phyloP scores from a whole-genome alignment of 1,140 invertebrate species.

The Nephotettix cincticeps region DNA sequence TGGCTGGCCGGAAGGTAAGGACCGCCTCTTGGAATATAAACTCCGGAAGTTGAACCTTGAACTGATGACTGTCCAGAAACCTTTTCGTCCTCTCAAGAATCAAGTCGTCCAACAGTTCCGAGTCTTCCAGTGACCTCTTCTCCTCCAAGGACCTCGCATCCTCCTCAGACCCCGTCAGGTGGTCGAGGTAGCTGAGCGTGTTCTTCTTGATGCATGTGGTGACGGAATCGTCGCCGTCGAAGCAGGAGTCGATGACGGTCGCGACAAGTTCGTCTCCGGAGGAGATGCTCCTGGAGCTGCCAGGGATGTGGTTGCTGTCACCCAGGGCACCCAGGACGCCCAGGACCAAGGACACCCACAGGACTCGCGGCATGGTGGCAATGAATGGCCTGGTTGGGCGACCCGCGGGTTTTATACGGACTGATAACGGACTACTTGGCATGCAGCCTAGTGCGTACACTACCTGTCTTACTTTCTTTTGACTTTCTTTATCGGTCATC shows the following conservation, averaged over 20 bases:
- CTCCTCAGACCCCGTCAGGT: slow-evolving; percentile 8
- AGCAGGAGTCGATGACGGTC: slow-evolving; percentile 69
- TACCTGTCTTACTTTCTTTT: not conserved
- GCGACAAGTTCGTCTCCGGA: slow-evolving; percentile 65
- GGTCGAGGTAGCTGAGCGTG: slow-evolving; percentile 68
- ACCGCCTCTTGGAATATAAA: slow-evolving; percentile 47
- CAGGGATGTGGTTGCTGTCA: slow-evolving; percentile 13
- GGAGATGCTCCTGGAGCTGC: slow-evolving; percentile 34
- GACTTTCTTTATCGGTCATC: slow-evolving; percentile 8
- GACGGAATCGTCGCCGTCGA: slow-evolving; percentile 53
- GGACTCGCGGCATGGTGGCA: not conserved
- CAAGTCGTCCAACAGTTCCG: slow-evolving; percentile 67
- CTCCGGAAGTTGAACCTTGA: slow-evolving; percentile 63
- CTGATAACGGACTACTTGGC: not conserved
- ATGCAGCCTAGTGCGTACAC: not conserved
- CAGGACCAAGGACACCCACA: not conserved
- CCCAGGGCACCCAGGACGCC: not conserved
- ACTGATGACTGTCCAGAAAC: slow-evolving; percentile 68
- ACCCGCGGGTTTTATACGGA: slow-evolving; percentile 16
- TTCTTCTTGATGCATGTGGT: slow-evolving; percentile 40
- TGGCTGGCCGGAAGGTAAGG: slow-evolving; percentile 49
- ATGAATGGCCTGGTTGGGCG: slow-evolving; percentile 15
- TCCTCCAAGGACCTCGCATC: not conserved
- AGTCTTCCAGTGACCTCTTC: not conserved
- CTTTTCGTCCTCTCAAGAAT: slow-evolving; percentile 68